A percentile compares a stretch with the other conserved stretches of the same genome.
Evolutionary conservation across 2,888 invertebrate genomes (phyloP).

Genomic region (Zaprionus lineosus): DNA sequence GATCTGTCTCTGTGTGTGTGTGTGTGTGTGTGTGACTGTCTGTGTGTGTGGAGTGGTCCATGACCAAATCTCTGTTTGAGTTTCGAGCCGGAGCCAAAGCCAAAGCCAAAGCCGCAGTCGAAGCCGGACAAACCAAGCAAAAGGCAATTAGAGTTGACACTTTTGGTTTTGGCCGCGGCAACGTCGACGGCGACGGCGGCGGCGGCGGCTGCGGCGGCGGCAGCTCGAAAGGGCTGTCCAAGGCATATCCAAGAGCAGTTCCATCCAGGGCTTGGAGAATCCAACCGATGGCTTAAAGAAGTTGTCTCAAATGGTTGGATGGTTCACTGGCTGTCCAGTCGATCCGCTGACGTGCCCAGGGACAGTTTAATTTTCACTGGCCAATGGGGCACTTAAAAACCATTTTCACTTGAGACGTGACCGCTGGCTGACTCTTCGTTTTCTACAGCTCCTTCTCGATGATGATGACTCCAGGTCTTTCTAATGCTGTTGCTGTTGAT

Average conservation of each 20-base stretch:
- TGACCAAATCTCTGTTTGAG: slow-evolving; percentile 58
- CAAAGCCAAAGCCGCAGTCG: too few relatives aligned
- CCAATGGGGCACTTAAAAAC: slow-evolving; percentile 73
- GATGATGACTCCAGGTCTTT: slow-evolving; percentile 38
- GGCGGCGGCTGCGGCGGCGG: not conserved
- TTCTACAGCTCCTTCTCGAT: slow-evolving; percentile 20
- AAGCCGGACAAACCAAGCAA: slow-evolving; percentile 73
- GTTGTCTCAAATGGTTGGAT: slow-evolving; percentile 42
- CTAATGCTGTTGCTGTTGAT: slow-evolving; percentile 45
- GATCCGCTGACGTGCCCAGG: slow-evolving; percentile 68
- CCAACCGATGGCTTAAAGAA: slow-evolving; percentile 48
- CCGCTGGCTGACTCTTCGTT: slow-evolving; percentile 58
- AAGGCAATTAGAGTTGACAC: slow-evolving; percentile 82
- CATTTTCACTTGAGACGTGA: slow-evolving; percentile 77
- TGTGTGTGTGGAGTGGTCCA: slow-evolving; percentile 42
- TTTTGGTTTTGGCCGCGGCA: slow-evolving; percentile 53
- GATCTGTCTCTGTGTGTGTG: slow-evolving; percentile 14
- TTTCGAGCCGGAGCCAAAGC: too few relatives aligned
- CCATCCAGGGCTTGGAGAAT: slow-evolving; percentile 11
- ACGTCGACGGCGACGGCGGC: slow-evolving; percentile 10
- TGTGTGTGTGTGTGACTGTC: not conserved
- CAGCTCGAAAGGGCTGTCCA: slow-evolving; percentile 23
- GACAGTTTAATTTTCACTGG: slow-evolving; percentile 76
- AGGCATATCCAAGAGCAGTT: not conserved
- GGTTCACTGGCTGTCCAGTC: slow-evolving; percentile 31